These are phyloP conservation scores for Scopus umbretta DNA, from an alignment of 2,113 vertebrate species.

Conservation along the genomic window DNA sequence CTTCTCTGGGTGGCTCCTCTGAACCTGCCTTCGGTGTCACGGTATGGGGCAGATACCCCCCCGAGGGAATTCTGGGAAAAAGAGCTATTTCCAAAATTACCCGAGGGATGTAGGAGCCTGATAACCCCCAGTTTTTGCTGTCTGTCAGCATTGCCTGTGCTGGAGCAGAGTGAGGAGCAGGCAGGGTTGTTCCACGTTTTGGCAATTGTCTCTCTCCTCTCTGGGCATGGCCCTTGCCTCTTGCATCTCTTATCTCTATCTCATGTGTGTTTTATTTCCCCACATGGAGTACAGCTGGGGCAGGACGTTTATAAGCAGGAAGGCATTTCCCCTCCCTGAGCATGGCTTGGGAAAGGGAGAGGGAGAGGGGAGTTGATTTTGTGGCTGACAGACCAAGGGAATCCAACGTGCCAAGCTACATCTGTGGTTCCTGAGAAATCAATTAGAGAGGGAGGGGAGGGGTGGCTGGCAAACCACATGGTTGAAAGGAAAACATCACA, in stretches of 20 bases:
- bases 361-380: not conserved
- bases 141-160: not conserved
- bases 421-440: conserved; percentile 9
- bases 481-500: not conserved
- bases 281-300: conserved; percentile 16
- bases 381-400: not conserved
- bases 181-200: not conserved
- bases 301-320: not conserved
- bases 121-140: not conserved
- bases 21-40: not conserved
- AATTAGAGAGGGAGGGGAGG: not conserved
- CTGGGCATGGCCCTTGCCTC: not conserved
- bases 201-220: not conserved
- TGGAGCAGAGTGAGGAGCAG: not conserved
- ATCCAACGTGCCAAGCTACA: not conserved
- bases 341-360: not conserved
- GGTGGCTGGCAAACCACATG: not conserved
- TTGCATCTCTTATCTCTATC: conserved; percentile 14
- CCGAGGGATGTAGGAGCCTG: not conserved
- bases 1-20: not conserved
- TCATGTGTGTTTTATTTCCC: not conserved
- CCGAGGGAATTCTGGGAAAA: not conserved
- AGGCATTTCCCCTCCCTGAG: not conserved
- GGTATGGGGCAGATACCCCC: not conserved
- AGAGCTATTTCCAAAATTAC: not conserved